Evolutionary conservation across 2,888 invertebrate genomes (phyloP).

Genomic region (Coleophora flavipennella): DNA sequence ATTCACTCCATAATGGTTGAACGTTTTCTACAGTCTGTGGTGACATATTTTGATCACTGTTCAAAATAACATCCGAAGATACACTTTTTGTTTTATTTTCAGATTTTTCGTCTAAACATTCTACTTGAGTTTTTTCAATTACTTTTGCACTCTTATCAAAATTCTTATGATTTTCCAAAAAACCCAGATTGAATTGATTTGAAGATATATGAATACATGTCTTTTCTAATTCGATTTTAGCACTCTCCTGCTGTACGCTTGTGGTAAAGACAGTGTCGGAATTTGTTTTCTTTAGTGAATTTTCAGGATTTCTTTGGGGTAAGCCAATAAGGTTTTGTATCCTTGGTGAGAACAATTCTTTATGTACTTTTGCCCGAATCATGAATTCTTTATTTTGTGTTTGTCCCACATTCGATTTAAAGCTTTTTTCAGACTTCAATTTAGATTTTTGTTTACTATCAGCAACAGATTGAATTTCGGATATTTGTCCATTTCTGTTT

Average conservation of each 20-base stretch:
- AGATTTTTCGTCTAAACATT: not conserved
- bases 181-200: not conserved
- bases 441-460: not conserved
- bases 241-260: no score
- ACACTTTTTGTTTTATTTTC: not conserved
- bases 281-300: no score
- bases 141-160: not conserved
- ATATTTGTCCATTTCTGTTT: no score
- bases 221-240: no score
- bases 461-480: not conserved
- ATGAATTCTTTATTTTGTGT: not conserved
- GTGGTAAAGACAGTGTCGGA: no score
- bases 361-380: conserved; percentile 18
- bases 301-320: no score
- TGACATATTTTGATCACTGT: no score
- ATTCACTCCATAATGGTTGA: no score
- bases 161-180: not conserved
- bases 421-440: not conserved
- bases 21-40: no score
- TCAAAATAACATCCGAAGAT: no score
- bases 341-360: conserved; percentile 45
- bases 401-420: not conserved
- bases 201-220: no score
- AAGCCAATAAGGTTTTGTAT: conserved; percentile 43
- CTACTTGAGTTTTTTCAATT: not conserved